Percentiles rank a stretch among this genome's conserved stretches.
phyloP scores from a whole-genome alignment of 2,113 vertebrate species.

The Gobio gobio region DNA sequence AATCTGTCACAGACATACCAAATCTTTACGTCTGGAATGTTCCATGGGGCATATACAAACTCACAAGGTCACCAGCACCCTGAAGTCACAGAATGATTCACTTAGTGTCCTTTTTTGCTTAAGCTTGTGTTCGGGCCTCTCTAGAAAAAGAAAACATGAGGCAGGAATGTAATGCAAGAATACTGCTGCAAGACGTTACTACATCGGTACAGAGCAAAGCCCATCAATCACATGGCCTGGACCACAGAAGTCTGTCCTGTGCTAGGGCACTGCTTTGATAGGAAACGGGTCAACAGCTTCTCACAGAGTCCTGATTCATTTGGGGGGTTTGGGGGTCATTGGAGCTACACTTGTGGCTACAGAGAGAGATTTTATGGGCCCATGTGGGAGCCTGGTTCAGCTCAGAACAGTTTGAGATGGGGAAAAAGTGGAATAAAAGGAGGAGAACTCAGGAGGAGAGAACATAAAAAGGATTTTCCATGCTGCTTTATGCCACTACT shows the following conservation, averaged over 20 bases:
- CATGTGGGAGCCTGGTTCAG: constrained; percentile 17
- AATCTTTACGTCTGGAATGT: constrained; percentile 23
- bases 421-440: constrained; percentile 30
- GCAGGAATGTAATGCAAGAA: constrained; percentile 13
- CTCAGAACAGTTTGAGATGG: constrained; percentile 31
- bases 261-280: not conserved
- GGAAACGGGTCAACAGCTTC: not conserved
- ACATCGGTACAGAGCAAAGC: constrained; percentile 35
- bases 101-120: constrained; percentile 44
- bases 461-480: constrained; percentile 56
- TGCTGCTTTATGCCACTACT: constrained; percentile 54
- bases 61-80: constrained; percentile 36
- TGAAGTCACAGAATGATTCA: constrained; percentile 24
- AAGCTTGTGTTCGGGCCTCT: not conserved
- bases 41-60: constrained; percentile 44
- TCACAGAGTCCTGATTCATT: constrained; percentile 40
- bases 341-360: constrained; percentile 13
- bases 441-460: constrained; percentile 30
- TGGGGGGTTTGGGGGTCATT: constrained; percentile 17
- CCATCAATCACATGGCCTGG: not conserved
- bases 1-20: not conserved
- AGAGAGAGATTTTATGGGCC: constrained; percentile 30
- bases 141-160: not conserved
- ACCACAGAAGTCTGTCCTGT: constrained; percentile 37
- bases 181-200: constrained; percentile 48